Conservation (phyloP, 2,888 invertebrate genomes). For the Rhorus exstirpatorius region DNA sequence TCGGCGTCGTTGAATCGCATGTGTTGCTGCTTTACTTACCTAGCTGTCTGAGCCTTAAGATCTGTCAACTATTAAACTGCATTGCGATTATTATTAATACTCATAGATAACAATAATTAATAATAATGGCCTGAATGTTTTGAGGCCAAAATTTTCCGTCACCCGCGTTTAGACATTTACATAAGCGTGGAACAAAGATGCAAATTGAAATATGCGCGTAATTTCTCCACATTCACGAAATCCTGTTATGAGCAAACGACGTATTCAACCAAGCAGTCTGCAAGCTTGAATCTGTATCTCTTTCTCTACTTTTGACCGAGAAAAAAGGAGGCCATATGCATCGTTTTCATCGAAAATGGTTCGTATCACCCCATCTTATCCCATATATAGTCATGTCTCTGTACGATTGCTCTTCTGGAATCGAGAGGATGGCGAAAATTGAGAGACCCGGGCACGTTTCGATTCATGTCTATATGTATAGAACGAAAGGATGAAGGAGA, state of each 20-base stretch:
- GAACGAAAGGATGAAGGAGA: constrained; percentile 17
- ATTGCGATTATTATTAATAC: neutral
- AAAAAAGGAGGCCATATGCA: neutral
- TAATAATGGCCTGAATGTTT: too few relatives aligned
- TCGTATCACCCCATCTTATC: too few relatives aligned
- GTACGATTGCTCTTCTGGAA: constrained; percentile 25
- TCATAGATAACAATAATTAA: too few relatives aligned
- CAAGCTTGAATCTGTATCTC: neutral
- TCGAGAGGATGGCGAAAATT: constrained; percentile 30
- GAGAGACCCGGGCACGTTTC: constrained; percentile 50
- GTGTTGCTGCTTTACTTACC: neutral
- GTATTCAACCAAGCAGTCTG: too few relatives aligned
- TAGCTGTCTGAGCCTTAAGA: neutral
- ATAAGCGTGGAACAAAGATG: too few relatives aligned
- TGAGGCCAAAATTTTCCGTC: too few relatives aligned
- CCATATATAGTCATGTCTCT: neutral
- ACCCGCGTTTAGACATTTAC: too few relatives aligned
- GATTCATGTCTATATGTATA: constrained; percentile 19
- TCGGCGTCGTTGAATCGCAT: constrained; percentile 16
- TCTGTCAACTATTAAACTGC: neutral
- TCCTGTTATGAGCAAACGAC: too few relatives aligned
- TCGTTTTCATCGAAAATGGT: neutral
- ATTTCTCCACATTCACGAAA: too few relatives aligned
- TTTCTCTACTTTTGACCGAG: neutral
- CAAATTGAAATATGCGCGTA: too few relatives aligned